Evolutionary conservation across 2,888 invertebrate species (phyloP).

Genomic region (Syrista parreyssii): DNA sequence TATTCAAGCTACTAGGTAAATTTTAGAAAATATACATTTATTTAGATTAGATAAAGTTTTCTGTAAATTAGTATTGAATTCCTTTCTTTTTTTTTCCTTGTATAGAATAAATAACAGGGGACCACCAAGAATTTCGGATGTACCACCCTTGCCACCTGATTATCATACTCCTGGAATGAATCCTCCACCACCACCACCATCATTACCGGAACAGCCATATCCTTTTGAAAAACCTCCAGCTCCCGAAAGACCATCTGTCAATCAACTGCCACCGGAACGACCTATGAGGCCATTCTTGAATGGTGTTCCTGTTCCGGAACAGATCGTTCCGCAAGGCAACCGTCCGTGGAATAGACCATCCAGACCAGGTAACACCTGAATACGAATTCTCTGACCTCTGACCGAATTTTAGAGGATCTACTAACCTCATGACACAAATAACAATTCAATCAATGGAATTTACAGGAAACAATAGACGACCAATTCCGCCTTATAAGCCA

Average conservation of each 20-base stretch:
- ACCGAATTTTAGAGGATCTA: slow-evolving; percentile 41
- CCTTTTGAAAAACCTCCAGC: slow-evolving; percentile 72
- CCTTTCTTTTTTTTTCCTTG: slow-evolving; percentile 27
- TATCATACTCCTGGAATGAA: slow-evolving; percentile 71
- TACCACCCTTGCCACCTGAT: slow-evolving; percentile 77
- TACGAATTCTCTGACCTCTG: slow-evolving; percentile 13
- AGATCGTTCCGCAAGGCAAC: slow-evolving; percentile 72
- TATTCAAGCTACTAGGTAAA: slow-evolving; percentile 64
- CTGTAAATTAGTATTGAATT: slow-evolving; percentile 1
- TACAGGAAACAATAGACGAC: slow-evolving; percentile 49
- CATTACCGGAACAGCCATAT: slow-evolving; percentile 71
- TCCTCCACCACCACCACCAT: slow-evolving; percentile 64
- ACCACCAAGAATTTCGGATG: slow-evolving; percentile 86
- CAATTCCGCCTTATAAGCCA: slow-evolving; percentile 56
- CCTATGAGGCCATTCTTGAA: slow-evolving; percentile 73
- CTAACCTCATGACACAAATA: slow-evolving; percentile 33
- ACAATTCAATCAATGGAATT: background rate
- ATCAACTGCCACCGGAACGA: slow-evolving; percentile 68
- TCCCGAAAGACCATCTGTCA: slow-evolving; percentile 70
- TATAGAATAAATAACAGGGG: slow-evolving; percentile 87
- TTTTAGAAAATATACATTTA: background rate
- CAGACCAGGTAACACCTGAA: slow-evolving; percentile 29
- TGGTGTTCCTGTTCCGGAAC: slow-evolving; percentile 80
- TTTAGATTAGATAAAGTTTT: background rate
- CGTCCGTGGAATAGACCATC: slow-evolving; percentile 45